phyloP scores from a whole-genome alignment of 2,797 vertebrate genomes.

The Pantherophis alleghaniensis region DNA sequence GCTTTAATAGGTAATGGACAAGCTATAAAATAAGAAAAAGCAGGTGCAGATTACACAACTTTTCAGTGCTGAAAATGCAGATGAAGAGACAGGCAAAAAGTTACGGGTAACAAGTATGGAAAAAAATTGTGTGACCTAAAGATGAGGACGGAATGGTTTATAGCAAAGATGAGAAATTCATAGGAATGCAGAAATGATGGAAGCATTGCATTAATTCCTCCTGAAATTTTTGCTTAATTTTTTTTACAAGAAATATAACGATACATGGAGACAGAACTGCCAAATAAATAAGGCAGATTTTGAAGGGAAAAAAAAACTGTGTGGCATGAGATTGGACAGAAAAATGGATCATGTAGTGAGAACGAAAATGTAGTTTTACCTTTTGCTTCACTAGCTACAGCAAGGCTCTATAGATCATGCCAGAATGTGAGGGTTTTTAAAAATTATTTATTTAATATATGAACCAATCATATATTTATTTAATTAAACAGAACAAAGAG shows the following conservation, averaged over 20 bases:
- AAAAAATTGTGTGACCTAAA: background rate
- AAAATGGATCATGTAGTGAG: background rate
- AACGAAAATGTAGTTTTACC: background rate
- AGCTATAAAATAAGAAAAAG: background rate
- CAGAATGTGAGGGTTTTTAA: background rate
- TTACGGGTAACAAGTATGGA: background rate
- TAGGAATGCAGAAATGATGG: background rate
- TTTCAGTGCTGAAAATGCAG: background rate
- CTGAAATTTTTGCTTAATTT: background rate
- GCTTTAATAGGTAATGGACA: background rate
- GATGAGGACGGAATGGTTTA: background rate
- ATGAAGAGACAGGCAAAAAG: background rate
- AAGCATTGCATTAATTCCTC: background rate
- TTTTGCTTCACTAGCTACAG: background rate
- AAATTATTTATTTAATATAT: background rate
- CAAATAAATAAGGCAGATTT: background rate
- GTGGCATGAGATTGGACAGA: background rate
- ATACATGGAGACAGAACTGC: background rate
- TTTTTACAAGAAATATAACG: background rate
- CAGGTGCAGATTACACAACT: background rate
- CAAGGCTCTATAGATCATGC: background rate
- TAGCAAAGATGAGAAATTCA: background rate
- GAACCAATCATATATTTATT: background rate
- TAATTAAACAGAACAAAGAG: background rate
- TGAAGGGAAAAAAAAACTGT: background rate